Evolutionary conservation across 64 coral and sea anemone species (phyloP).

Genomic region (Hydrozoanthus tunicans): DNA sequence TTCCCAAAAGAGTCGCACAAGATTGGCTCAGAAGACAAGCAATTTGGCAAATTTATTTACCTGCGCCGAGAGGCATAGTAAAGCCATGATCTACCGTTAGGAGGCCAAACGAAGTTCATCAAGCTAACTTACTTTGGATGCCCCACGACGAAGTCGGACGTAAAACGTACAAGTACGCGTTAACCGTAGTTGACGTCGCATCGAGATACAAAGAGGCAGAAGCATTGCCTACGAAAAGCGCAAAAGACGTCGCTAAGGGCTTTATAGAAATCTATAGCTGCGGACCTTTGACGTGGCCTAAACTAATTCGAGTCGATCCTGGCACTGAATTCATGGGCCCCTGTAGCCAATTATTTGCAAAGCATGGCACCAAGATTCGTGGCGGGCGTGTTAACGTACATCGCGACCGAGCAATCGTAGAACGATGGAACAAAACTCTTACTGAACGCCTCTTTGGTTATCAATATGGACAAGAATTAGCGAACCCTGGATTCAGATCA

Average conservation of each 20-base stretch:
- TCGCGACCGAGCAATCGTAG: background rate
- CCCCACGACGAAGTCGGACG: background rate
- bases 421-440: conserved; percentile 4
- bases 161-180: background rate
- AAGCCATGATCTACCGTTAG: conserved; percentile 21
- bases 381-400: background rate
- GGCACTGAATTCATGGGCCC: conserved; percentile 41
- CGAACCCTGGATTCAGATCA: no score
- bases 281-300: conserved; percentile 22
- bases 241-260: background rate
- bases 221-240: conserved; percentile 4
- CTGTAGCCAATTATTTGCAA: no score
- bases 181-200: conserved; percentile 19
- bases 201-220: conserved; percentile 13
- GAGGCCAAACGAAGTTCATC: conserved; percentile 46
- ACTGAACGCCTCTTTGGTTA: background rate
- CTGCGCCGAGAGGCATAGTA: background rate
- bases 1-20: background rate
- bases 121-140: conserved; percentile 54
- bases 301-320: conserved; percentile 57
- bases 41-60: conserved; percentile 11
- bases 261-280: background rate
- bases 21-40: conserved; percentile 25
- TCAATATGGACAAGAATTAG: background rate
- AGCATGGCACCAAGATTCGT: background rate